Percentiles rank a stretch among this genome's conserved stretches.
Evolutionary conservation across 1,140 invertebrate species (phyloP).

Genomic region (Drosophila melanogaster): DNA sequence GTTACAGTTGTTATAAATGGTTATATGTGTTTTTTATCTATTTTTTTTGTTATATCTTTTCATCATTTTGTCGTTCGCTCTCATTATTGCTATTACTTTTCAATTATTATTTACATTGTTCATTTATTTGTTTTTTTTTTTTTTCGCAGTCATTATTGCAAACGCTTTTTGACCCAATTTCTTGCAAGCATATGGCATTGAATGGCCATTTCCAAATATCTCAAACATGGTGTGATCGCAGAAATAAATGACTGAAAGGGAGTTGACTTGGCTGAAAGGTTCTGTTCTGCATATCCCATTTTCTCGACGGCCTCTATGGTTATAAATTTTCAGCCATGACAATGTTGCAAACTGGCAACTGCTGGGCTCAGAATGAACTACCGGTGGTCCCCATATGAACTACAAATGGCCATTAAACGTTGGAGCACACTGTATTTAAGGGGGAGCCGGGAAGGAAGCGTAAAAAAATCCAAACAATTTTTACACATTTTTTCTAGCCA

Average conservation of each 20-base stretch:
- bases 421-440: constrained; percentile 3
- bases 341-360: constrained; percentile 71
- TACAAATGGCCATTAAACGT: constrained; percentile 65
- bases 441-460: constrained; percentile 4
- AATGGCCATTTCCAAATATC: constrained; percentile 37
- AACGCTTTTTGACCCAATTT: constrained; percentile 76
- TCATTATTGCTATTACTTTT: constrained; percentile 81
- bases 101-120: constrained; percentile 56
- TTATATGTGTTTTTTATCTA: constrained; percentile 35
- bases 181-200: constrained; percentile 49
- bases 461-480: constrained; percentile 61
- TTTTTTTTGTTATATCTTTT: constrained; percentile 43
- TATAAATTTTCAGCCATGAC: constrained; percentile 71
- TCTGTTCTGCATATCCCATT: constrained; percentile 29
- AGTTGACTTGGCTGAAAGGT: constrained; percentile 35
- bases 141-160: constrained; percentile 53
- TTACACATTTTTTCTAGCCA: constrained; percentile 71
- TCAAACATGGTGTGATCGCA: constrained; percentile 10
- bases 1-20: constrained; percentile 56
- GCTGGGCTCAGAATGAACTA: constrained; percentile 52
- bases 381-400: constrained; percentile 62
- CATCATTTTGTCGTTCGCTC: constrained; percentile 70
- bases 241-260: constrained; percentile 23
- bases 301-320: neutral
- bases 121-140: constrained; percentile 16